Evolutionary conservation across 2,888 invertebrate species (phyloP), one percentile per base, ranked within the genome.

Genomic region (Julus scandinavius): DNA sequence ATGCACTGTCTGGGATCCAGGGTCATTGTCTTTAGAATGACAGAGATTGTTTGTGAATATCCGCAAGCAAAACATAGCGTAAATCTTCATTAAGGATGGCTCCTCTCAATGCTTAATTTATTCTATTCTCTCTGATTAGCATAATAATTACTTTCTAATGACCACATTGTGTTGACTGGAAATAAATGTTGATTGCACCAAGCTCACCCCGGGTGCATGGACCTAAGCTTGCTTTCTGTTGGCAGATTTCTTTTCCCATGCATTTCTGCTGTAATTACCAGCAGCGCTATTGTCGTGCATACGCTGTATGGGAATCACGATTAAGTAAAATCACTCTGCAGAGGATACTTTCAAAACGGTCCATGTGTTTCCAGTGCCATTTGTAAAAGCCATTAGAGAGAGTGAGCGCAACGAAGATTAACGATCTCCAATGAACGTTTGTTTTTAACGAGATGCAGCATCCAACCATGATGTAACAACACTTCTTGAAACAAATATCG

Each of bases 401-500:
- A 72, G 63, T 72, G 63, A 72, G 63, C 20, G 20, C 63, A 72
- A 72, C 63, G 20, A 72, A 72, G 63, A 72, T 72, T 72, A 72
- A 72, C 63, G 63, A 72, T 72, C 17, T 72, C 20, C 63, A 72
- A 72, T 20, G 63, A 72, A 20, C 63, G 63, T 63, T 63, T 63
- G 63, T 63, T 20, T 72, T 72, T 72, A 72, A 72, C 63, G 63
- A 72, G 63, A 72, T 72, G 63, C 63, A 72, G 63, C 63, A 72
- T 72, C 63, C 63, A 72, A 20, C 63, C 63, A 72, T 72, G 20
- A 72, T 72, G 63, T 11, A 72, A 72, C 63, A 72, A 54, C 54
- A 13, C 20, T 72, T 72, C 20, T 72, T 29, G 63, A 20, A 72
- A 72, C 63, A 72, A 72, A 72, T 72, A 72, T 72, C 58, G 58